phyloP scores from a whole-genome alignment of 2,113 vertebrate species.

The Motacilla tschutschensis region DNA sequence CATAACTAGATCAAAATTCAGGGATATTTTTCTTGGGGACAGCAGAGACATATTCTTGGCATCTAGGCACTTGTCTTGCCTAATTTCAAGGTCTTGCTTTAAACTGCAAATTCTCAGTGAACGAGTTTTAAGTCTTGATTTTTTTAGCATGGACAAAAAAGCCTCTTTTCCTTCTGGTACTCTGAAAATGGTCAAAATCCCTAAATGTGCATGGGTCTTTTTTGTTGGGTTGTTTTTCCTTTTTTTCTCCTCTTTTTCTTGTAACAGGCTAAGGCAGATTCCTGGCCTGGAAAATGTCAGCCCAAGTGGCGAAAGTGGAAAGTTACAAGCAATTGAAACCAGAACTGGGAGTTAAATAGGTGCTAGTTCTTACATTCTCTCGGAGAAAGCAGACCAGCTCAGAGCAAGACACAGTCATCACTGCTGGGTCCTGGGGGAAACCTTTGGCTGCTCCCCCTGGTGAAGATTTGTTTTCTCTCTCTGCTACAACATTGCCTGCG shows the following conservation, averaged over 20 bases:
- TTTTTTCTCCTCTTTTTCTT: neutral
- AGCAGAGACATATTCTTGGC: conserved; percentile 37
- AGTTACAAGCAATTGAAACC: conserved; percentile 36
- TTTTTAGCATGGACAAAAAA: conserved; percentile 5
- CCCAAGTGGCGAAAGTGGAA: conserved; percentile 7
- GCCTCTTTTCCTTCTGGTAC: neutral
- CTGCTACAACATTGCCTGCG: neutral
- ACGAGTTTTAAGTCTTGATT: neutral
- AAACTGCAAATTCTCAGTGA: conserved; percentile 23
- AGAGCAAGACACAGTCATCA: neutral
- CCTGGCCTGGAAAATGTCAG: conserved; percentile 34
- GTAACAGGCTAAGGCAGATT: neutral
- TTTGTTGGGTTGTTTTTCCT: neutral
- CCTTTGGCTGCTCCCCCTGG: fast-evolving
- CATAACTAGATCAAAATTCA: conserved; percentile 41
- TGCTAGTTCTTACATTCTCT: neutral
- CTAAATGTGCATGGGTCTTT: neutral
- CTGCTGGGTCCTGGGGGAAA: neutral
- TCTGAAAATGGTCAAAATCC: neutral
- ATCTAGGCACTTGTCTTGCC: conserved; percentile 14
- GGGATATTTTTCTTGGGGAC: conserved; percentile 31
- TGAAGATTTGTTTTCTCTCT: neutral
- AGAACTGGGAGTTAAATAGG: conserved; percentile 7
- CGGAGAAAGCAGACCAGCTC: neutral
- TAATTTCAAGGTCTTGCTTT: conserved; percentile 31